These are phyloP conservation scores for Scophthalmus maximus DNA, from an alignment of 2,113 vertebrate genomes.

Conservation along the genomic window DNA sequence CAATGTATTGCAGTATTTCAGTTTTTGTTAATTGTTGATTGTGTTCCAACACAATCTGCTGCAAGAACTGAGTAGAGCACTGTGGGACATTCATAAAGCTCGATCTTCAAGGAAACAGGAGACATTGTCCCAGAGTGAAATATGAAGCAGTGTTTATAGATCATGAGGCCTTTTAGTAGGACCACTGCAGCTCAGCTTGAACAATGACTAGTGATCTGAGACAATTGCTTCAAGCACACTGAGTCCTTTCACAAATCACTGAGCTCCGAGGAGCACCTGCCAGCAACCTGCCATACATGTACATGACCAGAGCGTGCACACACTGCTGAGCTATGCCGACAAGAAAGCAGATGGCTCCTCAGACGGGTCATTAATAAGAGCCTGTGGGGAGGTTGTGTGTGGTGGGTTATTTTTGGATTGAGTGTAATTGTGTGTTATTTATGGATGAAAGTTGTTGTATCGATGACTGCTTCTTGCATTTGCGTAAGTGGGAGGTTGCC, in stretches of 20 bases:
- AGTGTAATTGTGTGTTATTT: constrained; percentile 65
- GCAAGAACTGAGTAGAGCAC: background rate
- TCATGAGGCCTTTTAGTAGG: background rate
- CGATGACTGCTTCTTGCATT: constrained; percentile 40
- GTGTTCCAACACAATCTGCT: background rate
- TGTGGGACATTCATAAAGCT: background rate
- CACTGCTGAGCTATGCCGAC: constrained; percentile 41
- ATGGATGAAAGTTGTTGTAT: constrained; percentile 59
- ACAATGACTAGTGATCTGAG: constrained; percentile 16
- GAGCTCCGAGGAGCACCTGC: constrained; percentile 45
- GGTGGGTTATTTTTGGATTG: constrained; percentile 68
- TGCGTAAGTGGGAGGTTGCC: constrained; percentile 13
- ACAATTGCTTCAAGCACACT: constrained; percentile 2
- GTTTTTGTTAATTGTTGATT: background rate
- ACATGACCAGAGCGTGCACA: constrained; percentile 21
- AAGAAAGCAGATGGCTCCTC: constrained; percentile 60
- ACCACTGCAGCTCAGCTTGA: constrained; percentile 45
- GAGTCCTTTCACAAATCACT: constrained; percentile 31
- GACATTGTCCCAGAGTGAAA: constrained; percentile 13
- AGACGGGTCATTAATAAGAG: constrained; percentile 56
- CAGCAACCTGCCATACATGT: constrained; percentile 43
- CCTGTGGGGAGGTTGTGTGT: constrained; percentile 35
- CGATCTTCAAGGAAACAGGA: constrained; percentile 23
- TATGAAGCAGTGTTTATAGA: constrained; percentile 22
- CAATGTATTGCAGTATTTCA: background rate